Conservation (phyloP, 2,113 vertebrate species). For the cattle (Bos taurus) region ARS-UCD2.0 NC_037356.1:14272501-14273000, state of each 20-base stretch:
- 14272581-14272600: neutral
- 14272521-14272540: neutral
- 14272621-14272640: neutral
- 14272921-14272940: neutral
- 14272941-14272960: neutral
- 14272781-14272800: neutral
- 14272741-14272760: neutral
- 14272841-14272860: neutral
- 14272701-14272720: neutral
- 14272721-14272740: neutral
- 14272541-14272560: neutral
- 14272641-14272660: neutral
- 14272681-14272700: neutral
- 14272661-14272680: neutral
- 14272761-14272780: neutral
- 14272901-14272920: neutral
- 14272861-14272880: neutral
- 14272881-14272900: neutral
- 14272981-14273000: neutral
- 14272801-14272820: neutral
- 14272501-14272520: neutral
- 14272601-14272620: neutral
- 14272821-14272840: neutral
- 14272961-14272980: neutral
- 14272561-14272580: neutral